These are phyloP conservation scores for Drosophila ohnishii DNA, from an alignment of 1,140 invertebrate species.

Conservation along the genomic window DNA sequence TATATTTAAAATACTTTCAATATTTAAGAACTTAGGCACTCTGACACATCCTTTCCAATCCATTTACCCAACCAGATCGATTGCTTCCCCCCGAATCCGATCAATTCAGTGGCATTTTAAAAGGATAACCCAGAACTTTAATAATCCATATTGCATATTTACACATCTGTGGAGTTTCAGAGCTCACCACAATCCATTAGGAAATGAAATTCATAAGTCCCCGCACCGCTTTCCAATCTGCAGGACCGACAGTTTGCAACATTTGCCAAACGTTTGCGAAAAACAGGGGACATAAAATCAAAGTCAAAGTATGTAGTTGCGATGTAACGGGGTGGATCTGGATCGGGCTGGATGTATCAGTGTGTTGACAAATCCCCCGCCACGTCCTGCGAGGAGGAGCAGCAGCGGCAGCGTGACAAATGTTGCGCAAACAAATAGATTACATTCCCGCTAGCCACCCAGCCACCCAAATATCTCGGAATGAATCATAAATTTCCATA, in stretches of 20 bases:
- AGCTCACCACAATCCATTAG: slow-evolving; percentile 74
- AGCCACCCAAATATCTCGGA: slow-evolving; percentile 43
- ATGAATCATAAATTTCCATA: slow-evolving; percentile 82
- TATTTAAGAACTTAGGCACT: neutral
- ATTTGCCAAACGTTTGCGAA: slow-evolving; percentile 67
- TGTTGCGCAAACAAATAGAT: slow-evolving; percentile 82
- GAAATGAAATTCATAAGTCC: slow-evolving; percentile 80
- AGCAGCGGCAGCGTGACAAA: slow-evolving; percentile 65
- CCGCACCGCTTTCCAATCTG: slow-evolving; percentile 19
- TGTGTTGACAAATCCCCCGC: slow-evolving; percentile 52
- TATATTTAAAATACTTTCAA: neutral
- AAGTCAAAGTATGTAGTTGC: slow-evolving; percentile 60
- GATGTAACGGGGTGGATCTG: slow-evolving; percentile 62
- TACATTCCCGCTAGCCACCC: slow-evolving; percentile 41
- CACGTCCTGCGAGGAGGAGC: slow-evolving; percentile 42
- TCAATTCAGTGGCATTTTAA: slow-evolving; percentile 16
- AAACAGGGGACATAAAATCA: slow-evolving; percentile 63
- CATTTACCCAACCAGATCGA: slow-evolving; percentile 15
- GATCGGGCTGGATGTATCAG: slow-evolving; percentile 38
- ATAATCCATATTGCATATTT: slow-evolving; percentile 66
- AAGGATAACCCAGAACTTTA: slow-evolving; percentile 35
- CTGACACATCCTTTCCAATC: slow-evolving; percentile 27
- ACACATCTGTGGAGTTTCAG: slow-evolving; percentile 71
- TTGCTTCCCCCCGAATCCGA: slow-evolving; percentile 1
- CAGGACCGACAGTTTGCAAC: slow-evolving; percentile 64